Evolutionary conservation across 2,888 invertebrate genomes (phyloP).

Genomic region (Sphinx pinastri): DNA sequence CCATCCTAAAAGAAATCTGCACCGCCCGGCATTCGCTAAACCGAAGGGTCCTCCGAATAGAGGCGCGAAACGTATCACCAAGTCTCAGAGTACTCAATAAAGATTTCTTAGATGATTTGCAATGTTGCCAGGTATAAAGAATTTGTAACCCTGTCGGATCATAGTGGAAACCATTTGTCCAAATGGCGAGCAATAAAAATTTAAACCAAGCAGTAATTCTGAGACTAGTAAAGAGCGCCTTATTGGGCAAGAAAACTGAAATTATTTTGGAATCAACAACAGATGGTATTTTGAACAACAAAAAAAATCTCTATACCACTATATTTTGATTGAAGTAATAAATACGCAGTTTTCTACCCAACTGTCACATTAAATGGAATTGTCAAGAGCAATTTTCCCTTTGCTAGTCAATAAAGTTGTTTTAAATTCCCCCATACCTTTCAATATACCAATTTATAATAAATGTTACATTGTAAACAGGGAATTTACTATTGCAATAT

Average conservation of each 20-base stretch:
- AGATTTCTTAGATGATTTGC: background rate
- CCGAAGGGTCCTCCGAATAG: constrained; percentile 98
- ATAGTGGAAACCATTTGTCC: background rate
- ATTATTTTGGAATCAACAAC: too few species aligned
- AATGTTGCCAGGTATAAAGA: too few species aligned
- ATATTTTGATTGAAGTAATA: too few species aligned
- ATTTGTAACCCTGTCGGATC: background rate
- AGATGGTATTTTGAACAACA: too few species aligned
- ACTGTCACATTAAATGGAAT: too few species aligned
- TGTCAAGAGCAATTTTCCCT: background rate
- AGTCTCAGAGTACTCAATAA: constrained; percentile 81
- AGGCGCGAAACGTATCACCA: constrained; percentile 95
- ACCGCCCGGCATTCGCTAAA: constrained; percentile 96
- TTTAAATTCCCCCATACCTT: background rate
- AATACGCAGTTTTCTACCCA: too few species aligned
- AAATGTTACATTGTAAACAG: background rate
- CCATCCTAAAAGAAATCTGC: constrained; percentile 95
- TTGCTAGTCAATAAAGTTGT: background rate
- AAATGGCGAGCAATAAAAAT: background rate
- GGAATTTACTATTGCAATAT: constrained; percentile 9
- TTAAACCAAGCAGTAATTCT: background rate
- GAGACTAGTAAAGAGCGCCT: background rate
- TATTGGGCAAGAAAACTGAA: background rate
- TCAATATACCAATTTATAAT: background rate
- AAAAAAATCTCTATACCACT: too few species aligned